Percentiles rank a stretch among this genome's conserved stretches.
Evolutionary conservation across 2,888 invertebrate genomes (phyloP).

Genomic region (Ophioninae sp.): DNA sequence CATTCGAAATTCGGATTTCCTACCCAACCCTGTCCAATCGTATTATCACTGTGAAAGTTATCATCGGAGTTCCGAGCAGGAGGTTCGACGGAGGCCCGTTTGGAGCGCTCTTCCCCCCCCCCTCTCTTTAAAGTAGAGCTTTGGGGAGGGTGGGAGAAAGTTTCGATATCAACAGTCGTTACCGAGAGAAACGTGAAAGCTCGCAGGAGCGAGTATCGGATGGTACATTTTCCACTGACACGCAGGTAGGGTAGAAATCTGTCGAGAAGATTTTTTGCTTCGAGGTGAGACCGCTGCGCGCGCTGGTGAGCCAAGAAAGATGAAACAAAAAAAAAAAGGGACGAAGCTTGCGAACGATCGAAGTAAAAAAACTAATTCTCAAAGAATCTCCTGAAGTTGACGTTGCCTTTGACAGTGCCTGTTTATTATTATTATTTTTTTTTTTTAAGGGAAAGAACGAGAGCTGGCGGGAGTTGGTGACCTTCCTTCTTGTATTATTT

Average conservation of each 20-base stretch:
- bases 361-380: constrained; percentile 15
- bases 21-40: neutral
- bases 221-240: constrained; percentile 41
- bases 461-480: neutral
- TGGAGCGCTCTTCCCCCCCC: neutral
- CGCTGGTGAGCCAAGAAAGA: neutral
- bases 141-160: too few species aligned
- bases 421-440: neutral
- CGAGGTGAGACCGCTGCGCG: neutral
- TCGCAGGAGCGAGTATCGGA: constrained; percentile 19
- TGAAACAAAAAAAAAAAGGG: neutral
- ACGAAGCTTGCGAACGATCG: neutral
- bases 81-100: constrained; percentile 32
- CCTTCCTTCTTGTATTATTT: constrained; percentile 29
- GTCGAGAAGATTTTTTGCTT: constrained; percentile 6
- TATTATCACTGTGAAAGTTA: neutral
- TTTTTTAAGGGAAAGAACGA: too few species aligned
- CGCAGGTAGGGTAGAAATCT: constrained; percentile 5
- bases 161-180: constrained; percentile 36
- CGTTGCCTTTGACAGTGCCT: neutral
- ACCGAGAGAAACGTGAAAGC: neutral
- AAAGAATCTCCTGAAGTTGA: neutral
- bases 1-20: too few species aligned
- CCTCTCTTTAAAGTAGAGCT: too few species aligned
- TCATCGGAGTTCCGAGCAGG: constrained; percentile 32